phyloP scores from a whole-genome alignment of 2,113 vertebrate species.

The Cathartes aura region DNA sequence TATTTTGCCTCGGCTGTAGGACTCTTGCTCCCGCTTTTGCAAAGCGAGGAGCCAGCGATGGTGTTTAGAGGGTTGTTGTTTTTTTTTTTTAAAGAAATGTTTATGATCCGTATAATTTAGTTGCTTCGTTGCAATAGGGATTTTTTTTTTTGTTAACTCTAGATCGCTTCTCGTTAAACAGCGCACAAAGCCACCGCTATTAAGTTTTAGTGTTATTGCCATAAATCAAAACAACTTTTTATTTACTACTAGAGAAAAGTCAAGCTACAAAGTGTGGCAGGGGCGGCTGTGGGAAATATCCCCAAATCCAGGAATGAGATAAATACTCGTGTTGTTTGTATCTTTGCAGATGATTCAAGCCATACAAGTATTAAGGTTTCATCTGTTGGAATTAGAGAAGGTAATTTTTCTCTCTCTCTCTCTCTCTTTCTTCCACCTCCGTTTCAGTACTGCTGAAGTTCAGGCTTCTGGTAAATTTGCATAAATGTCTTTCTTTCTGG shows the following conservation, averaged over 20 bases:
- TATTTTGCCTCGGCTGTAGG: not conserved
- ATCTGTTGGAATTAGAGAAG: conserved; percentile 99
- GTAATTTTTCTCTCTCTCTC: conserved; percentile 80
- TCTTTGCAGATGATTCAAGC: conserved; percentile 99
- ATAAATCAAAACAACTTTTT: conserved; percentile 83
- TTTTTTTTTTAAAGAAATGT: conserved; percentile 53
- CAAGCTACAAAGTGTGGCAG: conserved; percentile 6
- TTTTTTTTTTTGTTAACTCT: conserved; percentile 66
- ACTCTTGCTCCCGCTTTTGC: not conserved
- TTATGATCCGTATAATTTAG: conserved; percentile 75
- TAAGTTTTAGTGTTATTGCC: conserved; percentile 80
- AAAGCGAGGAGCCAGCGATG: not conserved
- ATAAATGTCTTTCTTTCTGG: conserved; percentile 93
- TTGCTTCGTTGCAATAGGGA: conserved; percentile 58
- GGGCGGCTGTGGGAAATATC: conserved; percentile 56
- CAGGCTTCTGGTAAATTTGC: conserved; percentile 85
- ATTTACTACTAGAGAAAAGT: conserved; percentile 65
- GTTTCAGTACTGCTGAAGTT: conserved; percentile 73
- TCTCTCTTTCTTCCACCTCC: conserved; percentile 31
- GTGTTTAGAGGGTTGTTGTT: not conserved
- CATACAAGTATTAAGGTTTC: conserved; percentile 99
- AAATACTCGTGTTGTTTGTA: conserved; percentile 78
- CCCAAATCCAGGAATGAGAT: conserved; percentile 51
- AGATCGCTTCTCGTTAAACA: conserved; percentile 61
- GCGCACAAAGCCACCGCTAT: conserved; percentile 72